Conservation (phyloP, 2,888 invertebrate genomes). For the Pherbina coryleti region DNA sequence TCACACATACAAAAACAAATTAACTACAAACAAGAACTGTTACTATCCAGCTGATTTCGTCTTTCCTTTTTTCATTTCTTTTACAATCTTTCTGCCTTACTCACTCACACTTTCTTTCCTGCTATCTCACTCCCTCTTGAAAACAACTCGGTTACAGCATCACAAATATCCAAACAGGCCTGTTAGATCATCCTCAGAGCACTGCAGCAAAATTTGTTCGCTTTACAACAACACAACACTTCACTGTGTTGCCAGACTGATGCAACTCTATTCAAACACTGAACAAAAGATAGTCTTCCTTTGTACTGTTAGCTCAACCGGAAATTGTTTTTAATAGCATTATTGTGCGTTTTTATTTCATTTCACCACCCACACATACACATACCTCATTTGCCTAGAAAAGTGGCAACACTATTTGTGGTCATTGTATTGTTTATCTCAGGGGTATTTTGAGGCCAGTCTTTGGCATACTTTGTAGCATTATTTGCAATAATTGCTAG, state of each 20-base stretch:
- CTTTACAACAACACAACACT: neutral
- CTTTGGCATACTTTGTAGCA: neutral
- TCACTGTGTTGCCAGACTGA: slow-evolving; percentile 34
- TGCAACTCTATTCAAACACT: neutral
- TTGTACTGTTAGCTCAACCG: neutral
- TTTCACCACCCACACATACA: neutral
- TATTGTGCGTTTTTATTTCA: neutral
- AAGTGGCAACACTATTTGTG: neutral
- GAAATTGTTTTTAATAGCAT: neutral
- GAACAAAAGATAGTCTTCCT: neutral
- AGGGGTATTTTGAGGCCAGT: neutral
- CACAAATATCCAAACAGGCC: neutral
- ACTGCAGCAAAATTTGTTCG: neutral
- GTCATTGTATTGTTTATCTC: neutral
- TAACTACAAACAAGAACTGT: neutral
- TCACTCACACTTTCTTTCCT: neutral
- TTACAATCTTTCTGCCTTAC: neutral
- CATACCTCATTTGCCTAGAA: neutral
- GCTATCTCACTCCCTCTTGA: no score
- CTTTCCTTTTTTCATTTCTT: neutral
- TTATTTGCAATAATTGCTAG: neutral
- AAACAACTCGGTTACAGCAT: neutral
- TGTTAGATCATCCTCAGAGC: neutral
- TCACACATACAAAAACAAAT: neutral
- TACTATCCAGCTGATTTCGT: neutral